phyloP scores from a whole-genome alignment of 2,113 vertebrate genomes.

The Gymnobelideus leadbeateri region DNA sequence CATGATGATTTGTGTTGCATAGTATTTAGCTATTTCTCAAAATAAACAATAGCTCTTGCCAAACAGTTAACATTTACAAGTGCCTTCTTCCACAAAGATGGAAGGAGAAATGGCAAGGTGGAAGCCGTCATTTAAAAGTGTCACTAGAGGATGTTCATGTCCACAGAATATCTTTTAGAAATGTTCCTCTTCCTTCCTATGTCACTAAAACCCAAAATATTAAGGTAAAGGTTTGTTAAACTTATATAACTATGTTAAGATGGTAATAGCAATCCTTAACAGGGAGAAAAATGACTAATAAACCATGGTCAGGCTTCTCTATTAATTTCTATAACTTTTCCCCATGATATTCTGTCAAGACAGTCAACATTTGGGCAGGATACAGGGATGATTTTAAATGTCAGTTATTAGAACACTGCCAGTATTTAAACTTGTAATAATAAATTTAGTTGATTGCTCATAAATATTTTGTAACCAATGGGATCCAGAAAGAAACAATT shows the following conservation, averaged over 20 bases:
- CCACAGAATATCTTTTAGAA: background rate
- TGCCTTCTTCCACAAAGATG: background rate
- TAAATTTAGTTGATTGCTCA: background rate
- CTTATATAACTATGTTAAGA: background rate
- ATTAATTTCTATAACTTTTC: background rate
- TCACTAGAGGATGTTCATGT: background rate
- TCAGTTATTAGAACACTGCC: background rate
- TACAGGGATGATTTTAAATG: background rate
- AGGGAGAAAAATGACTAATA: no score
- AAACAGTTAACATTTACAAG: background rate
- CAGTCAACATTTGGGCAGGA: background rate
- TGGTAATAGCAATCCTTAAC: background rate
- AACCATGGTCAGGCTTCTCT: no score
- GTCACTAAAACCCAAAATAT: background rate
- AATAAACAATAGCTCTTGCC: slow-evolving; percentile 28
- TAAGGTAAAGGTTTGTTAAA: background rate
- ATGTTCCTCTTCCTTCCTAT: slow-evolving; percentile 12
- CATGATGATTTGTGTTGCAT: background rate
- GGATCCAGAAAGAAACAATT: background rate
- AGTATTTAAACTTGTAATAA: background rate
- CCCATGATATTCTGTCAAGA: background rate
- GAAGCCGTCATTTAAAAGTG: background rate
- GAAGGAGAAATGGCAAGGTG: background rate
- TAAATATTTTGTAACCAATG: background rate
- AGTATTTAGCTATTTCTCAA: background rate